phyloP scores from a whole-genome alignment of 2,113 vertebrate genomes.

The Dicrurus megarhynchus region DNA sequence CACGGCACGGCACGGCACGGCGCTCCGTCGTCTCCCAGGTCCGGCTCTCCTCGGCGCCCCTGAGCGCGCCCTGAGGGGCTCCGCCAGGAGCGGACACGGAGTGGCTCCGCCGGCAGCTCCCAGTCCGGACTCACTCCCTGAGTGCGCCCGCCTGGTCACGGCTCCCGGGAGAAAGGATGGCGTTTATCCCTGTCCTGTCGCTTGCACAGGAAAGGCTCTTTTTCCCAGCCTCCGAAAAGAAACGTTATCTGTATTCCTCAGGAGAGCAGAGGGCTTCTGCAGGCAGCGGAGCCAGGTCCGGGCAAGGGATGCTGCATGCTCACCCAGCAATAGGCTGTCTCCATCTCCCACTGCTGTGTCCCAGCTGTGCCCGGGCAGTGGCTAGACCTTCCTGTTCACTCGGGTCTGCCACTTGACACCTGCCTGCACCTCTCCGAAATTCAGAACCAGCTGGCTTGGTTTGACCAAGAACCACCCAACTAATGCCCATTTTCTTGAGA shows the following conservation, averaged over 20 bases:
- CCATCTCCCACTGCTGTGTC: neutral
- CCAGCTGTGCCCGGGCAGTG: fast-evolving
- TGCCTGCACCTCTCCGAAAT: neutral
- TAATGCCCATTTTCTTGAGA: neutral
- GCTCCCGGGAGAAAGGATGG: neutral
- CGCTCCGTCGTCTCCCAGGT: neutral
- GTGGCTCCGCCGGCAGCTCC: neutral
- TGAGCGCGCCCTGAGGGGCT: neutral
- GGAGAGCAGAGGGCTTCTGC: neutral
- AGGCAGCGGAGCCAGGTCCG: fast-evolving
- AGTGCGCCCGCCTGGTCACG: fast-evolving
- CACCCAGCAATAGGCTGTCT: neutral
- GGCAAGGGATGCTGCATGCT: neutral
- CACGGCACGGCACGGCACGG: neutral
- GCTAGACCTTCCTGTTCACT: fast-evolving
- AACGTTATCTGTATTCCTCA: neutral
- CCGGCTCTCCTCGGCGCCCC: neutral
- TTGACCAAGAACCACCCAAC: neutral
- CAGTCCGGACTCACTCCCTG: too few relatives aligned
- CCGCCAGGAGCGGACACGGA: neutral
- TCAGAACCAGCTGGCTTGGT: neutral
- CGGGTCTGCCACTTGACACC: fast-evolving
- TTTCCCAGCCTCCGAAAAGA: neutral
- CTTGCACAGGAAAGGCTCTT: neutral
- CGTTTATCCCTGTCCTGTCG: neutral